Base-by-base conservation (phyloP, 2,113 vertebrate species). In the Marmota flaviventris region DNA sequence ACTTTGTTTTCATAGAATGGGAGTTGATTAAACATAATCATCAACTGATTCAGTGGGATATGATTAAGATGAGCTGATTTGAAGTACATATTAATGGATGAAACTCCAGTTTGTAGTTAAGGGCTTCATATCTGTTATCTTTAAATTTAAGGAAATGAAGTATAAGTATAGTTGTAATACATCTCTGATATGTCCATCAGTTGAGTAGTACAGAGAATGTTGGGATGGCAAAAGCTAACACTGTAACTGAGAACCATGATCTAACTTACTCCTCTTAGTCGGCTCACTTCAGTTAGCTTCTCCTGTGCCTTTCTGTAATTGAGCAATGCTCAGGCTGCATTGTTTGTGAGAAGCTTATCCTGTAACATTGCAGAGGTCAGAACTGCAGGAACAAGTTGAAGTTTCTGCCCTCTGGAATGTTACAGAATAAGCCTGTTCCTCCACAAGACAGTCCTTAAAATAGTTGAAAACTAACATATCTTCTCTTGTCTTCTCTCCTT, bases 41-140 rank as follows among this genome's bases (percentile, higher is more conserved):
- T 53, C 85, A 93, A 6, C 45, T 34, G 32, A 22, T 77, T 96
- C 85, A 58, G 8, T n/a, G 34, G 22, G 2, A 94, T 69, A 32
- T 88, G 37, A 84, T 86, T 89, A 91, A 95, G 87, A 93, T 85
- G n/a, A 86, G 24, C 24, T 79, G 37, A 82, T 72, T 89, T 89
- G 39, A 69, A 96, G 96, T 92, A 51, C 16, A 53, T 84, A 70
- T 83, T 96, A 42, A 89, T 88, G 29, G 37, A 56, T 79, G 78
- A 83, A 88, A 84, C 63, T 91, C 51, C 83, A 27, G 87, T 51
- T 90, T 86, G 72, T 34, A 65, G 5, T 32, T 93, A 86, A 94
- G 42, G 42, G 32, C 14, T 32, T 85, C 37, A 9, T 70, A 69
- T 39, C 51, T 81, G 75, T 76, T 61, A 85, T 61, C 34, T 81